phyloP scores from a whole-genome alignment of 2,888 invertebrate species.

The Dryobota labecula region DNA sequence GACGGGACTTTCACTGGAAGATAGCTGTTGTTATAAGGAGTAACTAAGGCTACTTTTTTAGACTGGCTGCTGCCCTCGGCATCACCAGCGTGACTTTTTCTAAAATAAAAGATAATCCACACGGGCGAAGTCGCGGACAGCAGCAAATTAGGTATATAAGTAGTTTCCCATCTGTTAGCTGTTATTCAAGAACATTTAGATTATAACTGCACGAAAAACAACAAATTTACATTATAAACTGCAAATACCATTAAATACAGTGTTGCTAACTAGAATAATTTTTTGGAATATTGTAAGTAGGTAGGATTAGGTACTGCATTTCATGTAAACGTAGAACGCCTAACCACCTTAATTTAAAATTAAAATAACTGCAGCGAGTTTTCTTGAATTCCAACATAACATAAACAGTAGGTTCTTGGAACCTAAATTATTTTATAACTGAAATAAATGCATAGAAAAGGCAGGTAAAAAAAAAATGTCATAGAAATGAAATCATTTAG shows the following conservation, averaged over 20 bases:
- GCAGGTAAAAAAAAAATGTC: background rate
- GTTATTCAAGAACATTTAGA: slow-evolving; percentile 6
- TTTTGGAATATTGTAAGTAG: slow-evolving; percentile 7
- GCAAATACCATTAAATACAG: slow-evolving; percentile 6
- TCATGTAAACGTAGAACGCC: background rate
- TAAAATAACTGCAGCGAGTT: background rate
- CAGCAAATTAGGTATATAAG: too few species aligned
- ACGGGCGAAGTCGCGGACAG: too few species aligned
- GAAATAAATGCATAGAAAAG: background rate
- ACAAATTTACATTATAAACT: slow-evolving; percentile 35
- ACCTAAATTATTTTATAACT: background rate
- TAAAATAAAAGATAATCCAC: too few species aligned
- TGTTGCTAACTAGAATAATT: slow-evolving; percentile 5
- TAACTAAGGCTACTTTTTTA: too few species aligned
- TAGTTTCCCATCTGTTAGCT: background rate
- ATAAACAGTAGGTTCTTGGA: background rate
- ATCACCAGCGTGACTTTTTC: too few species aligned
- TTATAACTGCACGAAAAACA: slow-evolving; percentile 13
- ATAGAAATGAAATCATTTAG: background rate
- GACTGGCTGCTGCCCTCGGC: too few species aligned
- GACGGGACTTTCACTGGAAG: too few species aligned
- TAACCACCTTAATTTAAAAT: background rate
- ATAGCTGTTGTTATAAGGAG: too few species aligned
- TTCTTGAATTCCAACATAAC: background rate
- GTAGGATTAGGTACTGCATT: slow-evolving; percentile 6